These are phyloP conservation scores for Sinocyclocheilus anshuiensis DNA, from an alignment of 2,113 vertebrate genomes.

Conservation along the genomic window DNA sequence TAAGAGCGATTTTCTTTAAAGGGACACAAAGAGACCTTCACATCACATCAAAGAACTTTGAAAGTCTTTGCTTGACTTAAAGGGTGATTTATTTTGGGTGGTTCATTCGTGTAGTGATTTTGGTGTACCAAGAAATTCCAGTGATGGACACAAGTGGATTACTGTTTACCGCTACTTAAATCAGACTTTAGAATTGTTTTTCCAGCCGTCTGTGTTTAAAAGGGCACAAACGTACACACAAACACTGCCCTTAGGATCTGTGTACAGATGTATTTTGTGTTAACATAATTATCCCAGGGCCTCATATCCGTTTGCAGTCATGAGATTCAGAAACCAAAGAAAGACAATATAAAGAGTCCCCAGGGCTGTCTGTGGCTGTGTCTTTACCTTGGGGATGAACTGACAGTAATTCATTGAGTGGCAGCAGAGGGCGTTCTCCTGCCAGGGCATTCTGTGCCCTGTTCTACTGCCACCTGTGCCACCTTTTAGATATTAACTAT, in stretches of 20 bases:
- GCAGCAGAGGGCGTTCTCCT: constrained; percentile 36
- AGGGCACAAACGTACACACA: background rate
- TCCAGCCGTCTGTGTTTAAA: background rate
- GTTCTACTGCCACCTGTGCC: background rate
- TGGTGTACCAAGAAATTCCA: constrained; percentile 1
- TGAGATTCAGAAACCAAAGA: constrained; percentile 10
- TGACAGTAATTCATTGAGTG: constrained; percentile 62
- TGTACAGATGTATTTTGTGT: constrained; percentile 25
- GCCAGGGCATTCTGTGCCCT: constrained; percentile 24
- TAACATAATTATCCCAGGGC: constrained; percentile 16
- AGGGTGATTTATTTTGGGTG: background rate
- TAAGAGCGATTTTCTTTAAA: constrained; percentile 13
- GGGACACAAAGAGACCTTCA: background rate
- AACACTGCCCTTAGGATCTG: background rate
- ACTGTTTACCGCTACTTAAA: constrained; percentile 4
- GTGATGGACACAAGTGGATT: background rate
- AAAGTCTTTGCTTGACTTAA: background rate
- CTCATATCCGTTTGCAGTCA: background rate
- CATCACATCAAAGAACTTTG: background rate
- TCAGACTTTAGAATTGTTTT: background rate
- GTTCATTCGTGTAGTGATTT: background rate
- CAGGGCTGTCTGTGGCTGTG: background rate
- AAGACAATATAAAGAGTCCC: background rate
- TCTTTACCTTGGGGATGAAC: background rate
- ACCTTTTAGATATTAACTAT: background rate